phyloP scores from a whole-genome alignment of 1,140 invertebrate genomes.

The Apis florea region DNA sequence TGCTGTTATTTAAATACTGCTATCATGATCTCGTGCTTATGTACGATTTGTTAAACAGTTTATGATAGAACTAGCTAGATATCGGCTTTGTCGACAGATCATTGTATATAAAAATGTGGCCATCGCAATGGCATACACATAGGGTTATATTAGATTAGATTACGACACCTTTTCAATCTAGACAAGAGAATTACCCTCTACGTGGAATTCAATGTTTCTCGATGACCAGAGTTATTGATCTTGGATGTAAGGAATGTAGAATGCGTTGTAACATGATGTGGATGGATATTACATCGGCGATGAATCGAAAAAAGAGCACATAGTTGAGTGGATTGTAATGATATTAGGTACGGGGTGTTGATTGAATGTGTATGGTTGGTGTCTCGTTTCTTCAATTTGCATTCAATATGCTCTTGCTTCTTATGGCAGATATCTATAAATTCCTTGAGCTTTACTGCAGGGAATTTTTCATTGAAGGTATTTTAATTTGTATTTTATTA shows the following conservation, averaged over 20 bases:
- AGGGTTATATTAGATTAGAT: too few relatives aligned
- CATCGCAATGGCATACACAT: too few relatives aligned
- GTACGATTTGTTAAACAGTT: too few relatives aligned
- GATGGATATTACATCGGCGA: neutral
- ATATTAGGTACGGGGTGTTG: neutral
- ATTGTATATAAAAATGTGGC: too few relatives aligned
- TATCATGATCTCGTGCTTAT: too few relatives aligned
- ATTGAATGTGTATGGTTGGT: neutral
- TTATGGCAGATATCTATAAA: neutral
- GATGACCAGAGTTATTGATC: neutral
- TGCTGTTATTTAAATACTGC: too few relatives aligned
- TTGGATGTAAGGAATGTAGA: neutral
- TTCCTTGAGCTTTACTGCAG: too few relatives aligned
- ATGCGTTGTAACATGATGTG: neutral
- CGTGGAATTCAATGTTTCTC: neutral
- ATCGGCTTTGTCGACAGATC: too few relatives aligned
- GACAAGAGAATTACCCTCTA: too few relatives aligned
- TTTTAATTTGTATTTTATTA: neutral
- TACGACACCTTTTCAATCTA: too few relatives aligned
- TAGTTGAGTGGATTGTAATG: neutral
- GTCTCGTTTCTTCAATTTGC: constrained; percentile 5
- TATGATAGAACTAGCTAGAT: too few relatives aligned
- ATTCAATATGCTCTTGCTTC: neutral
- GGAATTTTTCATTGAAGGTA: neutral
- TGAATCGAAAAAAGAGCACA: neutral